Base-by-base conservation (phyloP, 92 coral and sea anemone species). In the Epizoanthus ramosus region DNA sequence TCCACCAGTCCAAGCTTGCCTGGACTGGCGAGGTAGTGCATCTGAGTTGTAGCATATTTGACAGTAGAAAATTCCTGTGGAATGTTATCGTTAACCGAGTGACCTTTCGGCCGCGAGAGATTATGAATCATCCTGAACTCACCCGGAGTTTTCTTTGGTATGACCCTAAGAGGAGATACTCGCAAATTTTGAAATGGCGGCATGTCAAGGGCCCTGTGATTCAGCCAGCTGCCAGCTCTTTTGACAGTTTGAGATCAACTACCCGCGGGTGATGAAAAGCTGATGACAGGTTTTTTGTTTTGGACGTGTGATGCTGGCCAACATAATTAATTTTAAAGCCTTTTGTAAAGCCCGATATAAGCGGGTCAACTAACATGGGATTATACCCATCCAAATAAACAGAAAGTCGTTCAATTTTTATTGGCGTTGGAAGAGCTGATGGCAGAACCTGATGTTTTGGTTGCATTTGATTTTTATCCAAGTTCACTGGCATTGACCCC, bases 141-240 rank as follows among this genome's bases (percentile, higher is more conserved):
- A 6, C 71, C 71, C 24, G 39, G 71, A 16, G 71, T 66, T 66
- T 66, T 66, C 71, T 66, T 66, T 4, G 71, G 71, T 66, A 66
- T 66, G 7, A 66, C 71, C 16, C 71, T n/a, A 15, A 66, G 71
- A 23, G 71, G 71, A 37, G 71, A 66, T 15, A 66, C 28, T 31
- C 47, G 12, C 71, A 66, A 24, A 8, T 33, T 3, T 39, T 66
- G 16, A 66, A 73, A 73, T 16, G 58, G 63, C 41, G 41, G 23
- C 17, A 9, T 53, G 18, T 47, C 33, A 47, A 47, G n/a, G 58
- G 63, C 13, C 79, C 79, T 3, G 79, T 60, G 7, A 73, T 73
- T n/a, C n/a, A n/a, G n/a, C n/a, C n/a, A n/a, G 31, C 79, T 60
- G 54, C 63, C 59, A 13, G 63, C 41, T 73, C 79, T 57, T 73